Evolutionary conservation across 2,113 vertebrate species (phyloP).

Genomic region (Tragelaphus buxtoni): DNA sequence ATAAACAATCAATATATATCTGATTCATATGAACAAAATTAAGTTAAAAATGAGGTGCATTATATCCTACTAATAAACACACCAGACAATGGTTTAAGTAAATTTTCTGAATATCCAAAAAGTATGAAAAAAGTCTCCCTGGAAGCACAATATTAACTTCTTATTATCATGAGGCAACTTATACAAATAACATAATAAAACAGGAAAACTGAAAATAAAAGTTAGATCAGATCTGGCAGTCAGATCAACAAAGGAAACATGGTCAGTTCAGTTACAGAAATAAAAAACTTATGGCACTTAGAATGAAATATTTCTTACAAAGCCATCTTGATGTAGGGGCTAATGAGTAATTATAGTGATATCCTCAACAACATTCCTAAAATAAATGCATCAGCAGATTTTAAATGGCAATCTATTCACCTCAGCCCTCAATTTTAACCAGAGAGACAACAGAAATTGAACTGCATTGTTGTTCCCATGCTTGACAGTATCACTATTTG

Average conservation of each 20-base stretch:
- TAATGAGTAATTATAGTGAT: background rate
- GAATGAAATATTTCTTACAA: background rate
- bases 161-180: background rate
- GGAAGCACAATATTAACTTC: background rate
- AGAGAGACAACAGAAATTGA: background rate
- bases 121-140: background rate
- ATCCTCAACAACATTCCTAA: background rate
- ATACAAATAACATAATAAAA: constrained; percentile 19
- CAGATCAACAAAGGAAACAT: background rate
- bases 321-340: background rate
- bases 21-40: constrained; percentile 1
- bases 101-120: background rate
- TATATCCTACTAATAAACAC: constrained; percentile 9
- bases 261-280: background rate
- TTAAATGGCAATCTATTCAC: constrained; percentile 35
- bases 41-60: background rate
- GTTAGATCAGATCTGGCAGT: background rate
- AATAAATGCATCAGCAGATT: background rate
- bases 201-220: constrained; percentile 44
- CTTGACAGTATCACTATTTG: background rate
- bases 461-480: background rate
- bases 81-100: background rate
- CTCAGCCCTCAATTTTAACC: background rate
- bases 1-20: background rate
- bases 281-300: background rate